Percentiles rank a stretch among this genome's conserved stretches.
These are phyloP conservation scores for Parazoanthus swiftii DNA, from an alignment of 92 coral and sea anemone genomes.

Conservation along the genomic window DNA sequence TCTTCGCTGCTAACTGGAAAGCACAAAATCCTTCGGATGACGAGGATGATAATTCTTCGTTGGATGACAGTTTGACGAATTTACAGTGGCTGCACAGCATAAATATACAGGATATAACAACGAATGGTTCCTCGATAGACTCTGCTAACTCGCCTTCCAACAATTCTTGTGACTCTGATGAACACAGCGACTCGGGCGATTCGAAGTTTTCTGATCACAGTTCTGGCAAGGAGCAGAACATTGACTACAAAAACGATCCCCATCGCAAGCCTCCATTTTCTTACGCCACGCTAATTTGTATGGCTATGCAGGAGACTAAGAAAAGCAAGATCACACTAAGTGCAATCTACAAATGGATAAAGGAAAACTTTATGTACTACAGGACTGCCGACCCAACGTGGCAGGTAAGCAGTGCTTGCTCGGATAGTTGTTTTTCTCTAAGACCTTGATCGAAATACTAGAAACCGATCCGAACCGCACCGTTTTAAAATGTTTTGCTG, in stretches of 20 bases:
- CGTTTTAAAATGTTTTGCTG: neutral
- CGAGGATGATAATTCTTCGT: slow-evolving; percentile 62
- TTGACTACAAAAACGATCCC: slow-evolving; percentile 90
- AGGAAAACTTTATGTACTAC: slow-evolving; percentile 93
- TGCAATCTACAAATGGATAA: slow-evolving; percentile 98
- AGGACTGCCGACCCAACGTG: slow-evolving; percentile 96
- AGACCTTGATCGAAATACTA: slow-evolving; percentile 16
- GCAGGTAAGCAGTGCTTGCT: slow-evolving; percentile 71
- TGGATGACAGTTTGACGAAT: slow-evolving; percentile 94
- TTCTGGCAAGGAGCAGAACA: slow-evolving; percentile 64
- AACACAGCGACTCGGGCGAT: slow-evolving; percentile 79
- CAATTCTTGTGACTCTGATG: slow-evolving; percentile 74
- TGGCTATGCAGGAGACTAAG: slow-evolving; percentile 99
- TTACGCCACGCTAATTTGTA: slow-evolving; percentile 95
- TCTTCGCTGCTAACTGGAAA: slow-evolving; percentile 97
- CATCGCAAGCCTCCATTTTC: slow-evolving; percentile 96
- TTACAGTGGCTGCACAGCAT: slow-evolving; percentile 94
- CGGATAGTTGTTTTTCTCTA: neutral
- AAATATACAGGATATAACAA: slow-evolving; percentile 85
- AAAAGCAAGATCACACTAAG: slow-evolving; percentile 93
- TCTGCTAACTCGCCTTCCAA: slow-evolving; percentile 63
- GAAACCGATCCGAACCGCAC: slow-evolving; percentile 8
- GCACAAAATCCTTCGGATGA: slow-evolving; percentile 79
- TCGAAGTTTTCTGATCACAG: slow-evolving; percentile 66
- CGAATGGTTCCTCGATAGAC: slow-evolving; percentile 49